Evolutionary conservation across 2,113 vertebrate genomes (phyloP), one percentile per base, ranked within the genome.

Genomic region (Emydocephalus ijimae): DNA sequence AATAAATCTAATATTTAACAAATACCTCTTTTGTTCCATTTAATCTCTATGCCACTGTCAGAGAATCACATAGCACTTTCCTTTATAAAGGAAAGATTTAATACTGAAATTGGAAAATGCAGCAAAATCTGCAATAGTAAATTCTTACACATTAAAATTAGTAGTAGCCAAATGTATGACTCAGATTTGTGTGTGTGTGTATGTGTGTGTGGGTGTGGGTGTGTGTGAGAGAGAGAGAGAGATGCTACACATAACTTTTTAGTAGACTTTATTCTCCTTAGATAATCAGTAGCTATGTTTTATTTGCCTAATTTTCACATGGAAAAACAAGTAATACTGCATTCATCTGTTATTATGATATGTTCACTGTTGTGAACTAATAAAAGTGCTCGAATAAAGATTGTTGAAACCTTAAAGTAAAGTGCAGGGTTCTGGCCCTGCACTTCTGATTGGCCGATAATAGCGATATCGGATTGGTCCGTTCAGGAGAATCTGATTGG

Each of bases 211-310:
- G 52, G 3, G 52, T 54, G 12, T 3, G 43, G 2, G 43, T 2
- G 43, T 45, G 43, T 5, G 45, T 5, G 45, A 48, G 45, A 48
- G 18, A 57, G 56, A 57, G 56, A n/a, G 29, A 34, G 29, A 48
- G n/a, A 21, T 61, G 24, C 24, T 61, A 26, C 59, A 61, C 9
- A 26, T 61, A 61, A 61, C 59, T 56, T 56, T 55, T 81, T 14
- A 87, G 48, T 85, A 93, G 91, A 93, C 34, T 87, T 94, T 95
- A 93, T 94, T 89, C 92, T 91, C 90, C 74, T 74, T 26, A 54
- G 90, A 92, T 93, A 91, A 93, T 90, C 93, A 95, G 90, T 1
- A 4, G 89, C 91, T 96, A 91, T 87, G 90, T 93, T 94, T 94
- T 85, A 26, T 56, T 55, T 91, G 52, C 24, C 91, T 92, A 91